Conservation (phyloP, 2,797 vertebrate species). For the Cossypha niveicapilla region DNA sequence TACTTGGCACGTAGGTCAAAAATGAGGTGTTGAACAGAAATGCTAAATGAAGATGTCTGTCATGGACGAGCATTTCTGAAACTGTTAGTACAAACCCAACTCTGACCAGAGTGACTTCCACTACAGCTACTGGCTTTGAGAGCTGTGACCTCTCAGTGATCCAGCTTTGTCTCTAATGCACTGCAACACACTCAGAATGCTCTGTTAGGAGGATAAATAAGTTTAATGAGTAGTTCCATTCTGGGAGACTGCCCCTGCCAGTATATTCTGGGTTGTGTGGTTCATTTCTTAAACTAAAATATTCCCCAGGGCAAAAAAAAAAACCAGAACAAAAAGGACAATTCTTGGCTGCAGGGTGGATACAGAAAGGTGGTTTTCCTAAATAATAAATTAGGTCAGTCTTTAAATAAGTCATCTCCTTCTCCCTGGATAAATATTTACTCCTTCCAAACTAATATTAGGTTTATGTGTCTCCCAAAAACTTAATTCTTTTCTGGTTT, state of each 20-base stretch:
- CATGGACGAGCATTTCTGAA: neutral
- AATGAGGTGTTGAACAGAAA: neutral
- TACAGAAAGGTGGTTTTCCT: constrained; percentile 37
- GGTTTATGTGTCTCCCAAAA: constrained; percentile 15
- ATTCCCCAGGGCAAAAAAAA: neutral
- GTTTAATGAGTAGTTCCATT: constrained; percentile 60
- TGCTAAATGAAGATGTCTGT: neutral
- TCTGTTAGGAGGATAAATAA: constrained; percentile 26
- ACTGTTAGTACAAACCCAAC: neutral
- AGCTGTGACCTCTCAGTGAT: constrained; percentile 3
- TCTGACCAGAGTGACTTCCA: neutral
- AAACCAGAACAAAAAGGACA: neutral
- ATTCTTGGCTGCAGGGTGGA: constrained; percentile 24
- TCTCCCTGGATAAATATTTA: constrained; percentile 50
- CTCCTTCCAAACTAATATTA: constrained; percentile 31
- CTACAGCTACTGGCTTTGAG: neutral
- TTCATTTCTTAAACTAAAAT: constrained; percentile 12
- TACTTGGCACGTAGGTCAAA: neutral
- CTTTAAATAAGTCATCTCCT: constrained; percentile 46
- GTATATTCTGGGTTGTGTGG: constrained; percentile 30
- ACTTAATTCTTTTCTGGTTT: constrained; percentile 24
- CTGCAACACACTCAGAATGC: neutral
- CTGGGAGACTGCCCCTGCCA: neutral
- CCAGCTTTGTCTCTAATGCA: neutral
- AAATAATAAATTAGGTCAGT: constrained; percentile 51